A percentile compares a stretch with the other conserved stretches of the same genome.
These are phyloP conservation scores for Osedax fenrisi DNA, from an alignment of 2,888 invertebrate genomes.

Conservation along the genomic window DNA sequence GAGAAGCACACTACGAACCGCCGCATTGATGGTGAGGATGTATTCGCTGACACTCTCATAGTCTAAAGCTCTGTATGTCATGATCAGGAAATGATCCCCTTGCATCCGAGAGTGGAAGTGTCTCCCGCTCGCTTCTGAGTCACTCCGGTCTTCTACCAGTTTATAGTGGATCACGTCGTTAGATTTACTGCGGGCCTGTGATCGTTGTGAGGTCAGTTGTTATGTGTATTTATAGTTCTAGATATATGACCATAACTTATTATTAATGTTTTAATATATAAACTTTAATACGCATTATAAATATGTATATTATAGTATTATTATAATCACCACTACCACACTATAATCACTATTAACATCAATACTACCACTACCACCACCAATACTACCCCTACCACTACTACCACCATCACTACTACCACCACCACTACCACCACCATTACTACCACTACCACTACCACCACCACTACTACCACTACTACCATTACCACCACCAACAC, in stretches of 20 bases:
- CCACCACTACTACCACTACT: neutral
- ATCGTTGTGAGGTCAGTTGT: too few species aligned
- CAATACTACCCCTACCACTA: neutral
- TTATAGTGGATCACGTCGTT: neutral
- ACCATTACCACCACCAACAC: neutral
- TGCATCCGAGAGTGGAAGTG: conserved; percentile 33
- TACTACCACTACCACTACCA: neutral
- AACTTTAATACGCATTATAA: too few species aligned
- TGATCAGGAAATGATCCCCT: conserved; percentile 30
- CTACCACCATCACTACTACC: neutral
- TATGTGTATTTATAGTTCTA: too few species aligned
- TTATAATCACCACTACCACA: neutral
- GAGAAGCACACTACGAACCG: too few species aligned
- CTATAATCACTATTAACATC: neutral
- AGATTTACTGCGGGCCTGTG: neutral
- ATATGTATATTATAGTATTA: too few species aligned
- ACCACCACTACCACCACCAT: neutral
- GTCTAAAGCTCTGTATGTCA: conserved; percentile 37
- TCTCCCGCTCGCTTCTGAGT: neutral
- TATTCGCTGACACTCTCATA: conserved; percentile 36
- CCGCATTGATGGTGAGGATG: conserved; percentile 37
- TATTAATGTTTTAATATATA: too few species aligned
- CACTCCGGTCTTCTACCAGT: neutral
- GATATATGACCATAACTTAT: too few species aligned
- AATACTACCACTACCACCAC: neutral